A percentile compares a stretch with the other conserved stretches of the same genome.
These are phyloP conservation scores for Amblyornis subalaris DNA, from an alignment of 2,113 vertebrate species.

Conservation along the genomic window DNA sequence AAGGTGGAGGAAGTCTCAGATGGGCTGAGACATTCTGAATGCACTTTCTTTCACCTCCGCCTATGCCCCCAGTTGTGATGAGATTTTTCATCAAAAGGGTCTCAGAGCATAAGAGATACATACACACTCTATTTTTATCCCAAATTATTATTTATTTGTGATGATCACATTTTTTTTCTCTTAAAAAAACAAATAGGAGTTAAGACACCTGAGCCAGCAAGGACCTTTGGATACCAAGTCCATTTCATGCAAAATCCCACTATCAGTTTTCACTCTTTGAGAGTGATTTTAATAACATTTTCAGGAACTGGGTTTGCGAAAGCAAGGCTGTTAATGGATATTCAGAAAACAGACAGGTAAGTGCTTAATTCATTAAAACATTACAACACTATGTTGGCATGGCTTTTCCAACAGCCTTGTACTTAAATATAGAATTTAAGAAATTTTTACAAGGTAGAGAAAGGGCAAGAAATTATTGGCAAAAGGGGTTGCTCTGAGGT, in stretches of 20 bases:
- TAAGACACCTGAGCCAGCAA: not conserved
- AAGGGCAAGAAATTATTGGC: not conserved
- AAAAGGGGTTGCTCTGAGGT: not conserved
- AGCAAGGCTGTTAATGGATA: not conserved
- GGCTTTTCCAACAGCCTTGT: not conserved
- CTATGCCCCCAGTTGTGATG: not conserved
- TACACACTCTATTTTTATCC: not conserved
- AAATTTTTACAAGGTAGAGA: slow-evolving; percentile 9
- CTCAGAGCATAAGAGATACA: not conserved
- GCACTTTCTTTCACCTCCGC: not conserved
- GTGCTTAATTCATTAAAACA: not conserved
- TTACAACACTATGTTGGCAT: not conserved
- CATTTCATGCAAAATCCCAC: not conserved
- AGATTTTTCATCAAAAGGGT: not conserved
- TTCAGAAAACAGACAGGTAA: slow-evolving; percentile 4
- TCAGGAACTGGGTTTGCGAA: not conserved
- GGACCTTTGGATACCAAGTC: not conserved
- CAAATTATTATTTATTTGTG: not conserved
- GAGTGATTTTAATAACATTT: not conserved
- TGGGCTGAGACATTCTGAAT: not conserved
- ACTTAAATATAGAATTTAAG: not conserved
- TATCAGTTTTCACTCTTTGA: not conserved
- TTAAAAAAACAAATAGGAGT: not conserved
- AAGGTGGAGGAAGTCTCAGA: not conserved
- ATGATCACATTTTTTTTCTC: not conserved